Evolutionary conservation across 2,797 vertebrate genomes (phyloP).

Genomic region (Choloepus didactylus): DNA sequence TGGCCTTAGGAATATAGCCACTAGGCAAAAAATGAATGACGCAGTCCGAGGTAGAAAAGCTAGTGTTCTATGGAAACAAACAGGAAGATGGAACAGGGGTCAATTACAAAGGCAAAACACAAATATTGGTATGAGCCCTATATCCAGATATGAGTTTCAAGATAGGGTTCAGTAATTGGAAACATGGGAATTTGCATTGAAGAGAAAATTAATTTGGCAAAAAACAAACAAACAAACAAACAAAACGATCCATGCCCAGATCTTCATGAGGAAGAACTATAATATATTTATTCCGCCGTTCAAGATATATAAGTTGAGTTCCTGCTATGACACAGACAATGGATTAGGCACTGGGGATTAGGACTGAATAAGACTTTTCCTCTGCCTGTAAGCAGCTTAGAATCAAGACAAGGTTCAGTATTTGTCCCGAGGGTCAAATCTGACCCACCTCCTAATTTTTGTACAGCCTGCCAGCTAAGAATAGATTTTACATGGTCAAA

Average conservation of each 20-base stretch:
- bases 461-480: neutral
- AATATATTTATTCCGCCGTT: neutral
- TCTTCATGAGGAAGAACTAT: neutral
- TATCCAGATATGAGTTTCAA: neutral
- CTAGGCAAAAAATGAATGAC: neutral
- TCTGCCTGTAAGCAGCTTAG: neutral
- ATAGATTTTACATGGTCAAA: neutral
- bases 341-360: no score
- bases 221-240: neutral
- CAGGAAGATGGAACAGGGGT: neutral
- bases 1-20: neutral
- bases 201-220: conserved; percentile 23
- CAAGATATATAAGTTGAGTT: neutral
- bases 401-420: neutral
- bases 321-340: neutral
- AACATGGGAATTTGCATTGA: neutral
- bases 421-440: neutral
- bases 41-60: neutral
- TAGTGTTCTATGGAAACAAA: neutral
- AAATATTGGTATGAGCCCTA: neutral
- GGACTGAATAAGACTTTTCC: neutral
- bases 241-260: neutral
- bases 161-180: neutral
- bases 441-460: neutral
- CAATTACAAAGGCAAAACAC: neutral